A percentile compares a stretch with the other conserved stretches of the same genome.
phyloP scores from a whole-genome alignment of 2,113 vertebrate genomes.

The Microtus pennsylvanicus region DNA sequence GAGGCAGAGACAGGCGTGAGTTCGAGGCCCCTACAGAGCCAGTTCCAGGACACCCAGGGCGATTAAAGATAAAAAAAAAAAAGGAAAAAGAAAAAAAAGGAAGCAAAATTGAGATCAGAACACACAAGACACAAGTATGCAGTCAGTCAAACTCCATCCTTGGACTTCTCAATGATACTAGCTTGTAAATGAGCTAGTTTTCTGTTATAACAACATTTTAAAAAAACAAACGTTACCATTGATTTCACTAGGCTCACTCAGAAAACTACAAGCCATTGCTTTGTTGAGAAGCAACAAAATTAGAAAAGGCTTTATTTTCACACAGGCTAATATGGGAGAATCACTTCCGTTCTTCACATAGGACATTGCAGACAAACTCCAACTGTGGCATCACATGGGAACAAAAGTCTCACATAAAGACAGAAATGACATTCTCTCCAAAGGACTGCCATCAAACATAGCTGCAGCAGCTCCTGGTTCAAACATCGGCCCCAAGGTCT shows the following conservation, averaged over 20 bases:
- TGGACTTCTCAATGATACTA: neutral
- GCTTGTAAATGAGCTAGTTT: slow-evolving; percentile 7
- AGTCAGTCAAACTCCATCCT: neutral
- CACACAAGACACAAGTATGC: neutral
- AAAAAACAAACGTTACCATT: slow-evolving; percentile 35
- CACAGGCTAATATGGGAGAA: neutral
- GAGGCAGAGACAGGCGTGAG: neutral
- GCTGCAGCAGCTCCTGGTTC: neutral
- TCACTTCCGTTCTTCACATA: slow-evolving; percentile 16
- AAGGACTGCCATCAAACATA: neutral
- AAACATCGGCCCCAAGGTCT: neutral
- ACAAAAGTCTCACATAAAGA: slow-evolving; percentile 22
- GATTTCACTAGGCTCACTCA: slow-evolving; percentile 32
- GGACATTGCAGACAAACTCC: neutral
- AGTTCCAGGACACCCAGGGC: neutral
- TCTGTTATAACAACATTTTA: neutral
- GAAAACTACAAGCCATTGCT: slow-evolving; percentile 5
- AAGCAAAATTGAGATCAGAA: neutral
- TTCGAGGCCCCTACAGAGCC: neutral
- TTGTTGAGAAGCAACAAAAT: slow-evolving; percentile 19
- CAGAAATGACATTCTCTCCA: neutral
- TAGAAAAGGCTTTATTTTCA: slow-evolving; percentile 12
- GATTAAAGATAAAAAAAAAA: neutral
- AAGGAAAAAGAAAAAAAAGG: neutral
- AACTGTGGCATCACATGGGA: neutral